Conservation (phyloP, 1,140 invertebrate species). For the Helicoverpa zea region DNA sequence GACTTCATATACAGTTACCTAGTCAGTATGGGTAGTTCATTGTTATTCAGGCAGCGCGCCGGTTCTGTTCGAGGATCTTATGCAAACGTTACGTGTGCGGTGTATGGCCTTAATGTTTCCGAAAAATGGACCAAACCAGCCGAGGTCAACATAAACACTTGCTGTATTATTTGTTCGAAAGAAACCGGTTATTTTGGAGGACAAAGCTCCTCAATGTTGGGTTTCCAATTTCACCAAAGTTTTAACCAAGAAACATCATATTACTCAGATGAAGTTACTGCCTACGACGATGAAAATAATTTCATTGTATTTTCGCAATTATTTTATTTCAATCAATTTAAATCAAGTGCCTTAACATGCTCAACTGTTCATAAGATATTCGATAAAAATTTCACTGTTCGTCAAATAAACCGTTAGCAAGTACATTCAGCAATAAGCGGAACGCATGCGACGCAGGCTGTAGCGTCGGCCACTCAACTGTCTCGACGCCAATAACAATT, state of each 20-base stretch:
- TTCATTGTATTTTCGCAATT: too few relatives aligned
- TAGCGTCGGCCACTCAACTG: background rate
- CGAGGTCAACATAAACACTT: constrained; percentile 49
- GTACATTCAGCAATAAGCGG: background rate
- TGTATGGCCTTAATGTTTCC: constrained; percentile 52
- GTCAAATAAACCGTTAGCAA: background rate
- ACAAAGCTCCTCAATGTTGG: background rate
- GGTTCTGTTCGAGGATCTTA: constrained; percentile 59
- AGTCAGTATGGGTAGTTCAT: constrained; percentile 32
- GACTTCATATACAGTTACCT: constrained; percentile 3
- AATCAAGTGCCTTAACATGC: background rate
- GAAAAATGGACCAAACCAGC: constrained; percentile 46
- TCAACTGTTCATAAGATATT: background rate
- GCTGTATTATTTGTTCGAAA: constrained; percentile 5
- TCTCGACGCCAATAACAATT: background rate
- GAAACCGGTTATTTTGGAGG: background rate
- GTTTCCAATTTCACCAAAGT: background rate
- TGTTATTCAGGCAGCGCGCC: constrained; percentile 61
- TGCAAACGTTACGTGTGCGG: constrained; percentile 65
- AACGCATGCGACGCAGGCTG: background rate
- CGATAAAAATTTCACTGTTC: background rate
- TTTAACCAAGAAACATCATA: background rate
- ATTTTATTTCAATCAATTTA: background rate
- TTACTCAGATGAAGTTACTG: too few relatives aligned
- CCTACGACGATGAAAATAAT: too few relatives aligned